phyloP scores from a whole-genome alignment of 2,888 invertebrate genomes.

The Clanis bilineata region DNA sequence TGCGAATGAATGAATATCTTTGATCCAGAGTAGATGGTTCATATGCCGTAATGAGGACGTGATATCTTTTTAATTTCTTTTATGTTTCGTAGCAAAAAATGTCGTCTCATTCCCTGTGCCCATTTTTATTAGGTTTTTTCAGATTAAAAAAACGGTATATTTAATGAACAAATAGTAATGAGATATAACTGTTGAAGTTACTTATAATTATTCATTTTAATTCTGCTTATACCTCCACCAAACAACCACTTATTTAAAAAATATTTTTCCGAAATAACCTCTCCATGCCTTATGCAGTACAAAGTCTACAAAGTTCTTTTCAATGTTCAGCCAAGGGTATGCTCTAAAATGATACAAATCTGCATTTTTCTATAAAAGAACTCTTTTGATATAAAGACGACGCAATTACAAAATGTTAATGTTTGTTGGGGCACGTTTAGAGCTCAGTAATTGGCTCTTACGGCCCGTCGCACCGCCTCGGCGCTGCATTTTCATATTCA shows the following conservation, averaged over 20 bases:
- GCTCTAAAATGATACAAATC: not conserved
- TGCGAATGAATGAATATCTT: constrained; percentile 9
- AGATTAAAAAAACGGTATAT: too few species aligned
- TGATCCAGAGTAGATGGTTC: not conserved
- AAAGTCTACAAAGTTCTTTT: too few species aligned
- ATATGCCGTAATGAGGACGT: not conserved
- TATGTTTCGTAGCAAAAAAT: too few species aligned
- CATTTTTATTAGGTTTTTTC: too few species aligned
- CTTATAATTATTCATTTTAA: too few species aligned
- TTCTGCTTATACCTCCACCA: too few species aligned
- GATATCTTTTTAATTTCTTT: not conserved
- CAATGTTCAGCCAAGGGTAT: not conserved
- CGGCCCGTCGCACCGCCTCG: not conserved
- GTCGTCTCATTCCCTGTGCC: too few species aligned
- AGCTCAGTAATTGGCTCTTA: constrained; percentile 1
- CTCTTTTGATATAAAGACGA: constrained; percentile 4
- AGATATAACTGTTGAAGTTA: too few species aligned
- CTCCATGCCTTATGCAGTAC: too few species aligned
- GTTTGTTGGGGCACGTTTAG: constrained; percentile 9
- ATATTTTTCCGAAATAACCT: not conserved
- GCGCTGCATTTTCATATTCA: constrained; percentile 9
- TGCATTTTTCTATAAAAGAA: not conserved
- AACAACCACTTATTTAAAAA: too few species aligned
- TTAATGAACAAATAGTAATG: too few species aligned
- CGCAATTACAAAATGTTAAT: constrained; percentile 6